Percentiles rank a stretch among this genome's conserved stretches.
These are phyloP conservation scores for Lagocephalus sceleratus DNA, from an alignment of 2,797 vertebrate species.

Conservation along the genomic window DNA sequence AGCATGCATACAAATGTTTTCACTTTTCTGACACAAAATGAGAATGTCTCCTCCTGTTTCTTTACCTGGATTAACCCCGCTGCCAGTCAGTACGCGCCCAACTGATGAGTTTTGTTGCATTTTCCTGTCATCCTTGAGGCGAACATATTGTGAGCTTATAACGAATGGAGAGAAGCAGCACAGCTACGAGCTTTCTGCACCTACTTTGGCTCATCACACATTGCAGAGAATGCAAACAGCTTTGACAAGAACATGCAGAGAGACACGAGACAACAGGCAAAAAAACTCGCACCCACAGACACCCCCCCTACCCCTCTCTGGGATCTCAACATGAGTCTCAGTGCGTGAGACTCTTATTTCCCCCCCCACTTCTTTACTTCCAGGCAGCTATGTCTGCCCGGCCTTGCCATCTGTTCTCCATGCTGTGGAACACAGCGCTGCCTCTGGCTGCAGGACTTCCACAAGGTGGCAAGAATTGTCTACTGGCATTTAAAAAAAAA, in stretches of 20 bases:
- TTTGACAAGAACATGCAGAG: slow-evolving; percentile 50
- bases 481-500: slow-evolving; percentile 32
- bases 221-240: slow-evolving; percentile 47
- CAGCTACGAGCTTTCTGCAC: slow-evolving; percentile 17
- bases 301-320: slow-evolving; percentile 24
- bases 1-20: too few species aligned
- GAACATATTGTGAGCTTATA: slow-evolving; percentile 20
- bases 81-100: too few species aligned
- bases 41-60: too few species aligned
- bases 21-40: too few species aligned
- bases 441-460: slow-evolving; percentile 58
- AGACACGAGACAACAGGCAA: slow-evolving; percentile 40
- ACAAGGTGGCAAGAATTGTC: slow-evolving; percentile 53
- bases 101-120: too few species aligned
- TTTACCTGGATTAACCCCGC: too few species aligned
- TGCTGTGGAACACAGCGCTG: slow-evolving; percentile 64
- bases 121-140: too few species aligned
- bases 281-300: slow-evolving; percentile 25
- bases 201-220: slow-evolving; percentile 44
- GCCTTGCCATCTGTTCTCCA: slow-evolving; percentile 74
- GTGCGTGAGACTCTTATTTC: slow-evolving; percentile 40
- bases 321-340: slow-evolving; percentile 60
- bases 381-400: slow-evolving; percentile 46
- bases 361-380: slow-evolving; percentile 29
- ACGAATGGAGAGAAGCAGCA: slow-evolving; percentile 33